These are phyloP conservation scores for Paratilapia polleni DNA, from an alignment of 2,113 vertebrate species.

Conservation along the genomic window DNA sequence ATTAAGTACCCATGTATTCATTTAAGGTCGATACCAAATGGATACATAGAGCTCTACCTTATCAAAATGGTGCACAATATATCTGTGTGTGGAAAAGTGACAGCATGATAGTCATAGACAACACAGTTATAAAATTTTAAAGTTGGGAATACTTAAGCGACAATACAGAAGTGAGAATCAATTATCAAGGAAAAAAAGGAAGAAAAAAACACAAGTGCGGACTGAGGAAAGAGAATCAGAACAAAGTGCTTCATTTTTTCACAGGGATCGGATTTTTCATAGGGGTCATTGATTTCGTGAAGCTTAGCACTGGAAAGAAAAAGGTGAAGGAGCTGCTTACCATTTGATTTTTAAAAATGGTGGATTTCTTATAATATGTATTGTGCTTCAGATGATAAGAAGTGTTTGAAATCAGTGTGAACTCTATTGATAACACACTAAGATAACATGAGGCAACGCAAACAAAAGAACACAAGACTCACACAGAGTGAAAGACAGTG, in stretches of 20 bases:
- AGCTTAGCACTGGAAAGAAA: slow-evolving; percentile 16
- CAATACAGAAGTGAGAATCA: slow-evolving; percentile 50
- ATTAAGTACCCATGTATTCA: slow-evolving; percentile 69
- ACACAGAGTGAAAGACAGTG: slow-evolving; percentile 64
- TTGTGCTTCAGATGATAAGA: slow-evolving; percentile 5
- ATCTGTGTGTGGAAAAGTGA: slow-evolving; percentile 53
- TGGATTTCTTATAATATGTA: slow-evolving; percentile 50
- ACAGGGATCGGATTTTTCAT: slow-evolving; percentile 36
- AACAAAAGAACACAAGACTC: slow-evolving; percentile 60
- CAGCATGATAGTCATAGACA: slow-evolving; percentile 66
- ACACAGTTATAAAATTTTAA: slow-evolving; percentile 51
- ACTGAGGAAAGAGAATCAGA: slow-evolving; percentile 70
- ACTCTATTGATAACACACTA: slow-evolving; percentile 24
- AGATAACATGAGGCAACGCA: slow-evolving; percentile 61
- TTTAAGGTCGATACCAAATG: slow-evolving; percentile 64
- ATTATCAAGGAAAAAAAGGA: slow-evolving; percentile 60
- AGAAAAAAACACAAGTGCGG: slow-evolving; percentile 63
- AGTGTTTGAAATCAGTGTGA: slow-evolving; percentile 21
- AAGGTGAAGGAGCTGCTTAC: slow-evolving; percentile 46
- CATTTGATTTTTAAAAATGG: slow-evolving; percentile 22
- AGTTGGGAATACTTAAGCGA: slow-evolving; percentile 26
- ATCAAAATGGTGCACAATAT: slow-evolving; percentile 64
- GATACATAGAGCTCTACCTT: slow-evolving; percentile 72
- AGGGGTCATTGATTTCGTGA: slow-evolving; percentile 36
- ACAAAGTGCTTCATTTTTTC: slow-evolving; percentile 32